phyloP scores from a whole-genome alignment of 2,797 vertebrate genomes.

The Eurystomus glaucurus region DNA sequence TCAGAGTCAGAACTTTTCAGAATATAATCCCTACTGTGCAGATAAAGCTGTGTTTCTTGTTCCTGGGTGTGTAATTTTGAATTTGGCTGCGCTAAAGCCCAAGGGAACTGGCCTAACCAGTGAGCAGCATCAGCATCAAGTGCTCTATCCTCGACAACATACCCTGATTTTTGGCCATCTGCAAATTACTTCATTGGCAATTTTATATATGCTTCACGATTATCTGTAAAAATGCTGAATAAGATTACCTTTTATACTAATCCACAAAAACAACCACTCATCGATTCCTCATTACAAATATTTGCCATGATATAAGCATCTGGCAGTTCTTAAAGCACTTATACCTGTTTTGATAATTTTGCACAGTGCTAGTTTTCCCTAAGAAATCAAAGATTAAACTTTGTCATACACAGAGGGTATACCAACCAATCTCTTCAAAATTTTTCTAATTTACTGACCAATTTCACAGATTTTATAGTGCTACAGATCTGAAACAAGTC shows the following conservation, averaged over 20 bases:
- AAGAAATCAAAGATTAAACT: background rate
- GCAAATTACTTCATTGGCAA: background rate
- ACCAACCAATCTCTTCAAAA: background rate
- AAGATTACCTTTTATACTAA: background rate
- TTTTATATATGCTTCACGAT: background rate
- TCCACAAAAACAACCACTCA: background rate
- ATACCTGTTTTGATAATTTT: background rate
- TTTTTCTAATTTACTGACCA: background rate
- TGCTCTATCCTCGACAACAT: accelerated
- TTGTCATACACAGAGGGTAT: background rate
- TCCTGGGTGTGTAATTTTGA: background rate
- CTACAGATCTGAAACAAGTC: background rate
- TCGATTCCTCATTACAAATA: background rate
- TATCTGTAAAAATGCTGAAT: background rate
- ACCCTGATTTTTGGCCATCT: background rate
- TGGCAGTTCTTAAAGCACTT: background rate
- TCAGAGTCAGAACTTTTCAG: background rate
- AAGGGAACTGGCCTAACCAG: background rate
- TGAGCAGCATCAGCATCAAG: background rate
- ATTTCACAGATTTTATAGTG: background rate
- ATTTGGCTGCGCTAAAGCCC: background rate
- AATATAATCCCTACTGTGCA: background rate
- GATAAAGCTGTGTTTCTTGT: background rate
- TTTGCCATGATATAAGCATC: background rate
- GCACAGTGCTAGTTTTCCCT: background rate